A percentile compares a stretch with the other conserved stretches of the same genome.
Evolutionary conservation across 2,888 invertebrate species (phyloP).

Genomic region (Melikaiella ostensackeni): DNA sequence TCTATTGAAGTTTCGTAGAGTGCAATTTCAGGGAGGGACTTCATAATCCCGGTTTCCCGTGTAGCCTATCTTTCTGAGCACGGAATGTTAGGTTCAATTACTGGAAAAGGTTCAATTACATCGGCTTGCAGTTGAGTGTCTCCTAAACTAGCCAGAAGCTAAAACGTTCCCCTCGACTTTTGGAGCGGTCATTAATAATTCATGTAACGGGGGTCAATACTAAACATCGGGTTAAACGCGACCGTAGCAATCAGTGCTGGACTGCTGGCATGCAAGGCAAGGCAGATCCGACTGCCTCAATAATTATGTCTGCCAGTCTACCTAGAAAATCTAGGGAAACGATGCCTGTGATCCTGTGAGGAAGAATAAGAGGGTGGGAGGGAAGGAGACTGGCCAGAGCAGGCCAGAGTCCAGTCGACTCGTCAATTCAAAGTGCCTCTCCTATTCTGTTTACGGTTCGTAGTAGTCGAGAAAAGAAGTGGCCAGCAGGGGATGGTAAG

Average conservation of each 20-base stretch:
- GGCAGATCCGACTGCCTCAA: constrained; percentile 24
- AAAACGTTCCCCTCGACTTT: constrained; percentile 34
- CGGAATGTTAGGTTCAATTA: constrained; percentile 27
- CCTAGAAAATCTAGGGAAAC: constrained; percentile 35
- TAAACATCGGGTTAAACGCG: constrained; percentile 37
- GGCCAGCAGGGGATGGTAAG: constrained; percentile 19
- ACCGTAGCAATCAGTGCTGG: constrained; percentile 36
- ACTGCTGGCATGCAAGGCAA: constrained; percentile 36
- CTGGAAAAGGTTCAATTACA: constrained; percentile 37
- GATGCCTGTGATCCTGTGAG: constrained; percentile 2
- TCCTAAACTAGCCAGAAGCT: constrained; percentile 39
- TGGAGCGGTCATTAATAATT: constrained; percentile 36
- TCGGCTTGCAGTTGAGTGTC: constrained; percentile 39
- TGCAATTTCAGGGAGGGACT: no score
- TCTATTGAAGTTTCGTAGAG: no score
- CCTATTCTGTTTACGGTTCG: not conserved
- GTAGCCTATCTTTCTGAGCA: not conserved
- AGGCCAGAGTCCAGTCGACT: not conserved
- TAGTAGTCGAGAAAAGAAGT: constrained; percentile 13
- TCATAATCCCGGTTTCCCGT: not conserved
- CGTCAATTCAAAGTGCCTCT: not conserved
- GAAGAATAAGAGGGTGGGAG: not conserved
- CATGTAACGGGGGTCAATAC: constrained; percentile 37
- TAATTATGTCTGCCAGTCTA: constrained; percentile 32
- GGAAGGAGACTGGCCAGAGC: not conserved